phyloP scores from a whole-genome alignment of 2,113 vertebrate species.

The Colius striatus region DNA sequence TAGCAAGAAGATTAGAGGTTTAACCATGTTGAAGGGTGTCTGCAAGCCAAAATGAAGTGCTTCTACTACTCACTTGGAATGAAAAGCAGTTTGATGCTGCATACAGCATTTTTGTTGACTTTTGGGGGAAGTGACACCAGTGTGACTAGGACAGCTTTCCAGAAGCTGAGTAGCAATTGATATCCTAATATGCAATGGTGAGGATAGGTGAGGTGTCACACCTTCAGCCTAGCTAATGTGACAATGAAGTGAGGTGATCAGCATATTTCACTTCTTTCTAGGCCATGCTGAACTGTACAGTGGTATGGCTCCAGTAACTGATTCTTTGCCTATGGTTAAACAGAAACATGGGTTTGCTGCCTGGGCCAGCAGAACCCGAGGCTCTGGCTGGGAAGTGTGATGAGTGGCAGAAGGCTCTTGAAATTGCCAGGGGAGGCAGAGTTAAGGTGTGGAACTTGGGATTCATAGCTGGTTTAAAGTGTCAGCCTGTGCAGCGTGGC shows the following conservation, averaged over 20 bases:
- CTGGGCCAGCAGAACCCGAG: not conserved
- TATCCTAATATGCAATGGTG: not conserved
- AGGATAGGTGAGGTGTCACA: not conserved
- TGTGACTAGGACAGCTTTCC: not conserved
- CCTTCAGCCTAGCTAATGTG: accelerated
- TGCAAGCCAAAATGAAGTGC: not conserved
- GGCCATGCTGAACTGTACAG: not conserved
- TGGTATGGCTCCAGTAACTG: not conserved
- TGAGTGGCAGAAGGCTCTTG: not conserved
- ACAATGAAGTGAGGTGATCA: not conserved
- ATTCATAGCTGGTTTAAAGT: not conserved
- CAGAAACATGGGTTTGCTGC: not conserved
- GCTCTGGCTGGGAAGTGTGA: not conserved
- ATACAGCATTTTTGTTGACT: not conserved
- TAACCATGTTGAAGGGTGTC: not conserved
- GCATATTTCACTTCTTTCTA: not conserved
- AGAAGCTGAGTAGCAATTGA: not conserved
- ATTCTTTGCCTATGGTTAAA: not conserved
- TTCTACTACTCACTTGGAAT: not conserved
- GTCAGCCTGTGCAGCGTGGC: not conserved
- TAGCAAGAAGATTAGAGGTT: not conserved
- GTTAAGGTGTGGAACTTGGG: not conserved
- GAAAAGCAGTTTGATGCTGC: not conserved
- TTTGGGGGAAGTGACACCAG: not conserved
- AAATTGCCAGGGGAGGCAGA: not conserved